These are phyloP conservation scores for Cephus cinctus DNA, from an alignment of 1,140 invertebrate species.

Conservation along the genomic window DNA sequence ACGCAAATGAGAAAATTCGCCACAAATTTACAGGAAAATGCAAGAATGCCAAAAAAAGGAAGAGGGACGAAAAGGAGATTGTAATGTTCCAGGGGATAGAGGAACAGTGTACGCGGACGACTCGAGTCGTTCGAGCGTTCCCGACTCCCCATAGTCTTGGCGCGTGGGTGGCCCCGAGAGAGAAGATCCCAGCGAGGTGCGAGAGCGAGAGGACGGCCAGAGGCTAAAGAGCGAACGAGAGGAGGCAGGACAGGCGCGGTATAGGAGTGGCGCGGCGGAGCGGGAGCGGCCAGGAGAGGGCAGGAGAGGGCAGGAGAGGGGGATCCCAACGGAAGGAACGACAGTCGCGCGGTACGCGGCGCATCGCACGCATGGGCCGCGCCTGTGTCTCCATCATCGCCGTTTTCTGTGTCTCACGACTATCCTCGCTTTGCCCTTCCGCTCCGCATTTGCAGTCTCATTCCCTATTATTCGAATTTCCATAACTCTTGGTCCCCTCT, in stretches of 20 bases:
- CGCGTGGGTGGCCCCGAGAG: conserved; percentile 1
- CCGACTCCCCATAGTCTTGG: too few species aligned
- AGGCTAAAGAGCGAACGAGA: conserved; percentile 16
- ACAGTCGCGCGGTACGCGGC: conserved; percentile 49
- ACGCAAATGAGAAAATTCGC: too few species aligned
- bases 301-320: conserved; percentile 8
- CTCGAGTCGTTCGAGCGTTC: not conserved
- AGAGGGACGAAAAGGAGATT: conserved; percentile 4
- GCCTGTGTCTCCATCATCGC: not conserved
- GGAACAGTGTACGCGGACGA: not conserved
- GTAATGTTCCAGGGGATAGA: conserved; percentile 10
- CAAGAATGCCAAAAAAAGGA: too few species aligned
- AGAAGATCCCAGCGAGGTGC: too few species aligned
- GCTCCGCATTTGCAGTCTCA: too few species aligned
- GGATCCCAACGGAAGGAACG: conserved; percentile 25
- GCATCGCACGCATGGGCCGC: conserved; percentile 36
- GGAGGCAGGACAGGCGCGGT: conserved; percentile 5
- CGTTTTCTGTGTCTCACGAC: too few species aligned
- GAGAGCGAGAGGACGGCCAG: conserved; percentile 14
- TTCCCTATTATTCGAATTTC: too few species aligned
- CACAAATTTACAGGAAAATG: too few species aligned
- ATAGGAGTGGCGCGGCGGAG: conserved; percentile 8
- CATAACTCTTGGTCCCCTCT: too few species aligned
- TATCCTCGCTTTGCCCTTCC: too few species aligned
- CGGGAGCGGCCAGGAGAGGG: not conserved